A percentile compares a stretch with the other conserved stretches of the same genome.
Evolutionary conservation across 2,888 invertebrate genomes (phyloP).

Genomic region (Cryptophagus acutangulus): DNA sequence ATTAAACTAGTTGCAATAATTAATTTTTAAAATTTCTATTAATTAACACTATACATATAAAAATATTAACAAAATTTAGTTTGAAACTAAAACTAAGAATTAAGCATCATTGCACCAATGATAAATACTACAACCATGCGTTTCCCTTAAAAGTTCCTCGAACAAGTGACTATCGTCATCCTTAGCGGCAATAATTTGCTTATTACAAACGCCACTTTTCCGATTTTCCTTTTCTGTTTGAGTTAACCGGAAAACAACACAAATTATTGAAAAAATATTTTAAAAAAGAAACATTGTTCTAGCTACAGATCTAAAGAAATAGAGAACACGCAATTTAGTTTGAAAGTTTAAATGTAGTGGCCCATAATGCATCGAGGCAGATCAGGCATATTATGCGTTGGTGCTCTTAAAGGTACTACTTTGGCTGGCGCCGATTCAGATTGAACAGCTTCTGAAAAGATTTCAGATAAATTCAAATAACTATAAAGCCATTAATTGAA

Average conservation of each 20-base stretch:
- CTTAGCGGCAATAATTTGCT: too few relatives aligned
- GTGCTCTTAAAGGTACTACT: constrained; percentile 32
- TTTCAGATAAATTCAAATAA: constrained; percentile 3
- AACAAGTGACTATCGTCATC: constrained; percentile 31
- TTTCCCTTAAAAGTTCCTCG: constrained; percentile 59
- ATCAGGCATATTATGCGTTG: constrained; percentile 52
- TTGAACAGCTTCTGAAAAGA: constrained; percentile 32
- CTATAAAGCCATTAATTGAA: neutral
- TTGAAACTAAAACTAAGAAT: neutral
- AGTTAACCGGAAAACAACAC: too few relatives aligned
- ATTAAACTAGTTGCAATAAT: neutral
- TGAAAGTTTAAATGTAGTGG: constrained; percentile 52
- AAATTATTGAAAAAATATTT: constrained; percentile 7
- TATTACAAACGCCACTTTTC: too few relatives aligned
- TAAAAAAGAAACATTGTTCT: constrained; percentile 3
- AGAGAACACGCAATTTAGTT: neutral
- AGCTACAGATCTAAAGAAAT: neutral
- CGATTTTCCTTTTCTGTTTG: too few relatives aligned
- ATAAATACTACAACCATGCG: constrained; percentile 60
- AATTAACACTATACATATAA: constrained; percentile 1
- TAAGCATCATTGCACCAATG: constrained; percentile 45
- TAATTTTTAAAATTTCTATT: too few relatives aligned
- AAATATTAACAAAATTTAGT: constrained; percentile 2
- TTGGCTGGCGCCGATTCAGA: too few relatives aligned
- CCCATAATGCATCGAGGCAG: constrained; percentile 61